Evolutionary conservation across 2,888 invertebrate species (phyloP), one percentile per base, ranked within the genome.

Genomic region (Nebria salina): DNA sequence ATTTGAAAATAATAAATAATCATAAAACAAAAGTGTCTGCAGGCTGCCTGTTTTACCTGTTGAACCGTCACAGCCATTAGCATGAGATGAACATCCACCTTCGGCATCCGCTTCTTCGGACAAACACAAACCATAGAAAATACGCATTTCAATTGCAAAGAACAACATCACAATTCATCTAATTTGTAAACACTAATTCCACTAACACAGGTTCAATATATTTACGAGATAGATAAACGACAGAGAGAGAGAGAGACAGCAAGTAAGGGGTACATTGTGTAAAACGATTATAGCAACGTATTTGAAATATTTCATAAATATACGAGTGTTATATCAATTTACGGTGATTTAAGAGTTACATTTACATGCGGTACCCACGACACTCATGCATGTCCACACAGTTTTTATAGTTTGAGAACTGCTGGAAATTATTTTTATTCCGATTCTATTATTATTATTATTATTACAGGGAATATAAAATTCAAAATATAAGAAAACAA

Each of bases 21-120:
- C 1, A 34, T 34, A 34, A 34, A 34, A 34, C 34, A 54, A 54
- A 54, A 54, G 54, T 6, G 54, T 54, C 54, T 72, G 54, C 72
- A 72, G 78, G 73, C 78, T 78, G 78, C 65, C 54, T 72, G 20
- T 41, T 80, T 81, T 93, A 94, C 93, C 95, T 96, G 96, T 95
- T 91, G 96, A 95, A 91, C 96, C 96, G 91, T 96, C 96, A 92
- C 96, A 96, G 92, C 96, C 96, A 90, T 96, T 96, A 90, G 95
- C 94, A 91, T 96, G 96, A 89, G 96, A 96, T 90, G 96, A 94
- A 92, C 96, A 96, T 91, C 96, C 96, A 90, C 93, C 93, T 91
- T 95, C 96, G 91, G 95, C 92, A 92, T 95, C 95, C 80, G 80
- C 65, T 70, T 80, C 80, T 80, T 72, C 64, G 70, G 73, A 41